Conservation (phyloP, 2,888 invertebrate species). For the Nephrotoma flavescens region DNA sequence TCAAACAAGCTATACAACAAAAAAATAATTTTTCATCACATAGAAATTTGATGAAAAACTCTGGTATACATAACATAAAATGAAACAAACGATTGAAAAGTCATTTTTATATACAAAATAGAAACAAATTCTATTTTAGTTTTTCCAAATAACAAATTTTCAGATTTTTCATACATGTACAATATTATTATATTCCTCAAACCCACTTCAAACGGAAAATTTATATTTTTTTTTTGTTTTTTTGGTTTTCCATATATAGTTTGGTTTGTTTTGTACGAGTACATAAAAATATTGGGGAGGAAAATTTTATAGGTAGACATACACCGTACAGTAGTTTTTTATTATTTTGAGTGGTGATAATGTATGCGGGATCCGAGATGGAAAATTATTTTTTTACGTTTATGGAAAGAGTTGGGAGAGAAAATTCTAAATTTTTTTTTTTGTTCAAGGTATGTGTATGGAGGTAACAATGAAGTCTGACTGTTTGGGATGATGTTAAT, state of each 20-base stretch:
- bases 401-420: neutral
- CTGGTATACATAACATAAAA: neutral
- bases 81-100: neutral
- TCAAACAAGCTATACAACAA: neutral
- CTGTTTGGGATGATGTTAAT: neutral
- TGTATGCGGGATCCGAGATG: neutral
- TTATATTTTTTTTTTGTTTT: neutral
- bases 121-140: neutral
- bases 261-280: neutral
- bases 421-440: neutral
- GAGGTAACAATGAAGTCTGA: neutral
- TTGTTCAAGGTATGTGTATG: neutral
- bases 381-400: neutral
- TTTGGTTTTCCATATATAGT: neutral
- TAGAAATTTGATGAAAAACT: neutral
- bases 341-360: neutral
- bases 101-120: neutral
- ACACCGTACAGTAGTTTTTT: neutral
- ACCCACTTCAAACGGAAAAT: neutral
- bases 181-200: neutral
- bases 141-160: neutral
- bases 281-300: neutral
- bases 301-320: neutral
- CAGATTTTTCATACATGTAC: neutral
- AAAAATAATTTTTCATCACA: neutral